A percentile compares a stretch with the other conserved stretches of the same genome.
phyloP scores from a whole-genome alignment of 2,888 invertebrate genomes.

The Neelides folsomi region DNA sequence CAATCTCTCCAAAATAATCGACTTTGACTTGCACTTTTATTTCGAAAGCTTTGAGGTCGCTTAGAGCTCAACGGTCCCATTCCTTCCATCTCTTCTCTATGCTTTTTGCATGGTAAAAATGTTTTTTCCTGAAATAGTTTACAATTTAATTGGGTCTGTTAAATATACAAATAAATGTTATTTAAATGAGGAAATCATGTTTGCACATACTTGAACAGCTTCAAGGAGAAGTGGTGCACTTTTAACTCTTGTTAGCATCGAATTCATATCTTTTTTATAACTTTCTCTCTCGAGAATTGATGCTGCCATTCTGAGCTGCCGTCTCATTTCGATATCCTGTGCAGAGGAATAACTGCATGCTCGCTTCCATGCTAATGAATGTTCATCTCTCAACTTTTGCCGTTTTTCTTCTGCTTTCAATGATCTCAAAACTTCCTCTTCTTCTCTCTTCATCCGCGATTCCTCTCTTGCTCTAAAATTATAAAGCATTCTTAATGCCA shows the following conservation, averaged over 20 bases:
- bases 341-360: constrained; percentile 23
- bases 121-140: constrained; percentile 16
- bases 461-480: constrained; percentile 17
- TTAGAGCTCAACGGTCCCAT: too few relatives aligned
- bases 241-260: constrained; percentile 26
- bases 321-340: constrained; percentile 30
- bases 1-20: not conserved
- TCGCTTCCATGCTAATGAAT: constrained; percentile 28
- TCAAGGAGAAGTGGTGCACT: constrained; percentile 29
- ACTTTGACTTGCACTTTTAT: too few relatives aligned
- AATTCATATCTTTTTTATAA: constrained; percentile 22
- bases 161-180: not conserved
- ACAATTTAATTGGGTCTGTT: not conserved
- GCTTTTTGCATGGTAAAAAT: constrained; percentile 25
- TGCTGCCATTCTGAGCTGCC: constrained; percentile 28
- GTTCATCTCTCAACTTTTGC: constrained; percentile 21
- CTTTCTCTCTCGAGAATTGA: constrained; percentile 27
- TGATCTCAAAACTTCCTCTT: constrained; percentile 24
- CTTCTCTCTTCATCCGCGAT: constrained; percentile 20
- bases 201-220: constrained; percentile 14
- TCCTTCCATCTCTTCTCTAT: constrained; percentile 12
- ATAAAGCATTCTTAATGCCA: too few relatives aligned
- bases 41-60: too few relatives aligned
- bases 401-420: constrained; percentile 25
- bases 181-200: not conserved